Evolutionary conservation across 2,797 vertebrate species (phyloP).

Genomic region (Sebastes hubbsi): DNA sequence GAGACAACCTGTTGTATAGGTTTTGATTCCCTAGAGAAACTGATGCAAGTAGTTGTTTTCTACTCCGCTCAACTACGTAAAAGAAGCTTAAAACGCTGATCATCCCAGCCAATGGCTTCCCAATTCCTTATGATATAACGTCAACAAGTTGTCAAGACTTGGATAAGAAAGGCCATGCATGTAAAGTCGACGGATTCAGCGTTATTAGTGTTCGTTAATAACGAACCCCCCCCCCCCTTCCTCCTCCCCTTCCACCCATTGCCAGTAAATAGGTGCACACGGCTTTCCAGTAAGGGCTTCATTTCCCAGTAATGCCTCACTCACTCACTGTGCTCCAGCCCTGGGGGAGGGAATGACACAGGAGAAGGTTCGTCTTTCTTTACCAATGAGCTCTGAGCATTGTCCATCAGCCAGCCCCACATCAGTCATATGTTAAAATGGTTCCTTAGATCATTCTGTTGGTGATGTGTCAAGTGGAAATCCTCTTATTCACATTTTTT

Average conservation of each 20-base stretch:
- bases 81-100: too few species aligned
- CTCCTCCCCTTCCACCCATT: neutral
- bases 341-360: conserved; percentile 72
- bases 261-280: conserved; percentile 73
- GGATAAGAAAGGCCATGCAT: neutral
- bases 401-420: conserved; percentile 37
- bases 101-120: neutral
- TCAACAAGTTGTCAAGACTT: neutral
- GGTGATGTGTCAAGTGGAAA: neutral
- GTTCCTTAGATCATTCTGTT: neutral
- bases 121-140: neutral
- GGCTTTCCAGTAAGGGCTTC: conserved; percentile 78
- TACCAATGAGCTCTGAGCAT: conserved; percentile 41
- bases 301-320: conserved; percentile 69
- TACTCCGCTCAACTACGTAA: neutral
- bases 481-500: neutral
- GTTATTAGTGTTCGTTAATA: neutral
- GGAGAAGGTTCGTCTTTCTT: conserved; percentile 67
- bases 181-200: neutral
- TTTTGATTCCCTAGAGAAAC: neutral
- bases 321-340: conserved; percentile 42
- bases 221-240: too few species aligned
- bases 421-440: conserved; percentile 13
- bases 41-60: neutral
- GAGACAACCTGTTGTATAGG: neutral